Base-by-base conservation (phyloP, 2,888 invertebrate genomes). In the Laothoe populi region DNA sequence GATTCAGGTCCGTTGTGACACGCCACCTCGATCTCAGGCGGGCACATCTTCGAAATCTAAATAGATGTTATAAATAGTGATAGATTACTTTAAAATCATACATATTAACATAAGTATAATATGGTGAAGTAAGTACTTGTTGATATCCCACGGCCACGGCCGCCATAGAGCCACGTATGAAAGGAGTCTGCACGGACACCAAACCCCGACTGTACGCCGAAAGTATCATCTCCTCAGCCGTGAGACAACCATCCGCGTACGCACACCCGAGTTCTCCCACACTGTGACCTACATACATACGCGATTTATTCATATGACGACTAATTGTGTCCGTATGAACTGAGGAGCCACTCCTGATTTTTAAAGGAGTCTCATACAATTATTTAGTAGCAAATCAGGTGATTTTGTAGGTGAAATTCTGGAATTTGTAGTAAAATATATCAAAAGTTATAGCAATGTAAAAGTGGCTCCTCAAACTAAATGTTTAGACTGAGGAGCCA, bases 221-320 rank as follows among this genome's bases (percentile, higher is more conserved):
- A 23, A 97, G 83, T 57, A 98, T 95, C 91, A 96, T 96, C 86
- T 98, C 96, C 76, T 97, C 96, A 0, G 95, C 95, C 0, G 97
- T 96, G 64, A 98, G 93, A 66, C 97, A 96, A 0, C 97, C 97
- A 83, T 99, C 99, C 2, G 97, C 98, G 83, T 99, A 99, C 0
- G 97, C 98, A 82, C 98, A 98, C 0, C 97, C 98, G 26, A 99
- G 90, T 84, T 99, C 99, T 53, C 99, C 99, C 0, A 97, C 97
- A 16, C 98, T 98, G 84, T 99, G 98, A 0, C 99, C 98, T 90
- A 61, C 4, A 53, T 8, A 31, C 7, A 35, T n/a, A 35, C 8
- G 57, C 5, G 23, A 19, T 38, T 49, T 21, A 21, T 23, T 11
- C 7, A 46, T 45, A 24, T 31, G 13, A 11, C 5, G 13, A 40